These are phyloP conservation scores for Menidia menidia DNA, from an alignment of 2,797 vertebrate genomes.

Conservation along the genomic window DNA sequence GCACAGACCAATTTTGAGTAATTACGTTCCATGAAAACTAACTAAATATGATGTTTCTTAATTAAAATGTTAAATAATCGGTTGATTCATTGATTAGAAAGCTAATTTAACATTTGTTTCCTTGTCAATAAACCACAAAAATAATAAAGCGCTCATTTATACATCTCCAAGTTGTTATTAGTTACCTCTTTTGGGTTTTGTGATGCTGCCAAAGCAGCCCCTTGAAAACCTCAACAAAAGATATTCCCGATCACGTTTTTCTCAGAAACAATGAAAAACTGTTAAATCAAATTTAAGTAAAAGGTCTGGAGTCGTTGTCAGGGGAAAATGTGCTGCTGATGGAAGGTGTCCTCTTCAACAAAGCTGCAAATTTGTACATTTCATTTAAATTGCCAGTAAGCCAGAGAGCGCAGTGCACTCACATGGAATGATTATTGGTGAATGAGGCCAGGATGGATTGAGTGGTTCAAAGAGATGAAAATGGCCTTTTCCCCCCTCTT, in stretches of 20 bases:
- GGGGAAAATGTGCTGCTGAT: not conserved
- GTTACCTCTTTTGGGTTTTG: too few relatives aligned
- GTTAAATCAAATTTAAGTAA: not conserved
- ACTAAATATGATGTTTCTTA: not conserved
- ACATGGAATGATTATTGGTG: constrained; percentile 12
- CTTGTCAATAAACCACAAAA: too few relatives aligned
- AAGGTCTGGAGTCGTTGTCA: not conserved
- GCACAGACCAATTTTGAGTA: not conserved
- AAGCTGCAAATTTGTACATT: constrained; percentile 4
- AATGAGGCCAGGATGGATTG: constrained; percentile 16
- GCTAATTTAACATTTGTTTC: too few relatives aligned
- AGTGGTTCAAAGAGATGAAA: constrained; percentile 32
- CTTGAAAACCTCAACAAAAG: not conserved
- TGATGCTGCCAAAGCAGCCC: not conserved
- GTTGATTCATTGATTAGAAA: too few relatives aligned
- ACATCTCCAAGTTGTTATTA: too few relatives aligned
- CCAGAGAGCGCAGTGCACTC: constrained; percentile 4
- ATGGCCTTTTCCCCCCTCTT: constrained; percentile 1
- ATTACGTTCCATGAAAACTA: not conserved
- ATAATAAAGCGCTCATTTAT: too few relatives aligned
- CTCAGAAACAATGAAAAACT: not conserved
- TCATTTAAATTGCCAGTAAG: constrained; percentile 22
- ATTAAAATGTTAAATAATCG: too few relatives aligned
- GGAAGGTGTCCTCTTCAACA: not conserved
- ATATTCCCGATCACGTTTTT: not conserved